Evolutionary conservation across 2,797 vertebrate genomes (phyloP), one percentile per base, ranked within the genome.

Genomic region (Malurus splendens): DNA sequence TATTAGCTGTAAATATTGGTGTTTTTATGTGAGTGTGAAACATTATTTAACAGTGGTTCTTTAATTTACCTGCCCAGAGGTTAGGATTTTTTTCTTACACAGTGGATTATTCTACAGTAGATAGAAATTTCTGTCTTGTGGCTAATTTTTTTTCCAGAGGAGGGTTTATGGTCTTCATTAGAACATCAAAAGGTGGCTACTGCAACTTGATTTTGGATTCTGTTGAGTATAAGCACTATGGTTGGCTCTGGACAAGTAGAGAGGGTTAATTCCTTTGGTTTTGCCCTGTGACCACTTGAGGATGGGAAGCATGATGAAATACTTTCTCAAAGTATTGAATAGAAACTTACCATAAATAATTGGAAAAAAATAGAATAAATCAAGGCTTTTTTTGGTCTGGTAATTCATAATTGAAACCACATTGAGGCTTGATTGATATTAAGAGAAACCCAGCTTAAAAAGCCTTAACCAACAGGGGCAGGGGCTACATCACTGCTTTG

Each of bases 361-460:
- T 98, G 97, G 96, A 98, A 96, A 94, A 96, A 97, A 98, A 97
- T 97, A 98, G 97, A 98, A 98, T 99, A 99, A 98, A 99, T 98
- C 98, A 98, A 97, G 95, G 94, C 96, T 95, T 93, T 96, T 91
- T 97, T 95, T 96, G 95, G 98, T 97, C 97, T 98, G 96, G 92
- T 96, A 97, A 97, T 97, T 98, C 97, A 86, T 99, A 98, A 99
- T 98, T 98, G 98, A 98, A 99, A 99, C 97, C 98, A 99, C 97
- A 98, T 98, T 98, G 97, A 91, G 93, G 93, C 96, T 95, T 93
- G 92, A 86, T 50, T 95, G 94, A 93, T 96, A 95, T 87, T 96
- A 91, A 59, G 85, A 89, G 55, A 24, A 94, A 89, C 79, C 79
- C 86, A 89, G 78, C 85, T 83, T 59, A 86, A 92, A 92, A 93